phyloP scores from a whole-genome alignment of 35 echinoderm and acorn worm genomes.

The Chiridota heheva region DNA sequence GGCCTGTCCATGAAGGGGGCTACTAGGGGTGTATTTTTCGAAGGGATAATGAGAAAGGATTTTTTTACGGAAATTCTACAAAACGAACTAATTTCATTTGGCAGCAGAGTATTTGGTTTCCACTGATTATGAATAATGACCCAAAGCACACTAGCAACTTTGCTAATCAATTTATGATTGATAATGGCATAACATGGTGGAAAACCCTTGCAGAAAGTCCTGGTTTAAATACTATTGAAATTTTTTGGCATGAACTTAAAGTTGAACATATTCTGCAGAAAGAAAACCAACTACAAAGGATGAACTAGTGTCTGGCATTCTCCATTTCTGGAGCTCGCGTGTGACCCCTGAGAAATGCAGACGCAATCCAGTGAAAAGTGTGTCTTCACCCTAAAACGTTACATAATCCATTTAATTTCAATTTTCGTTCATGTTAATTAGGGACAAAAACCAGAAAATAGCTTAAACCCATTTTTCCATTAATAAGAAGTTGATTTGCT shows the following conservation, averaged over 20 bases:
- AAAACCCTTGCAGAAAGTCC: conserved; percentile 45
- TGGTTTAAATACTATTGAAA: conserved; percentile 45
- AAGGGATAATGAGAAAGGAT: conserved; percentile 34
- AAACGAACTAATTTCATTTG: background rate
- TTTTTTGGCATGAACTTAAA: conserved; percentile 48
- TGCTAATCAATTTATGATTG: conserved; percentile 22
- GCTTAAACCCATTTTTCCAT: too few relatives aligned
- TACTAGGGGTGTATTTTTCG: conserved; percentile 4
- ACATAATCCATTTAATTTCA: too few relatives aligned
- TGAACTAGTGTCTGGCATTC: conserved; percentile 3
- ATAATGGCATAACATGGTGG: conserved; percentile 31
- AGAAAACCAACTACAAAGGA: conserved; percentile 13
- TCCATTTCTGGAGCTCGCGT: conserved; percentile 1
- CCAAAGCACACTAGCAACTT: conserved; percentile 47
- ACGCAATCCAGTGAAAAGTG: too few relatives aligned
- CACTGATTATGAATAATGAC: conserved; percentile 57
- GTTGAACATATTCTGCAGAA: conserved; percentile 25
- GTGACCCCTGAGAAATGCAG: background rate
- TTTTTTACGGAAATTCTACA: conserved; percentile 10
- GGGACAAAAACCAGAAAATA: too few relatives aligned
- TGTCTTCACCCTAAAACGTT: too few relatives aligned
- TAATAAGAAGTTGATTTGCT: too few relatives aligned
- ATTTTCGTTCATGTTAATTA: too few relatives aligned
- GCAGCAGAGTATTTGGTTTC: background rate
- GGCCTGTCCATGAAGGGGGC: conserved; percentile 14